phyloP scores from a whole-genome alignment of 2,888 invertebrate genomes.

The Fabriciana adippe region DNA sequence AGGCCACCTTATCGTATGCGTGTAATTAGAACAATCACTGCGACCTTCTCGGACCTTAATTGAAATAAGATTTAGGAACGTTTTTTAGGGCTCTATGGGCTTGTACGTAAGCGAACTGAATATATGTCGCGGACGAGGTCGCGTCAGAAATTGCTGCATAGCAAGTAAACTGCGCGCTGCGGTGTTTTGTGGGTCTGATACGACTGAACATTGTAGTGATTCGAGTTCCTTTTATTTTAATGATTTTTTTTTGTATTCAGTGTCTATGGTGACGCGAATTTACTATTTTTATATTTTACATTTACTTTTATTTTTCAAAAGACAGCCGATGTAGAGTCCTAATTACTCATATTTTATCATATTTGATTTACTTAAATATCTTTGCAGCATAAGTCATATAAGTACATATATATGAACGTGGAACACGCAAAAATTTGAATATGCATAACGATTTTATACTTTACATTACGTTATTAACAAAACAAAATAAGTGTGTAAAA shows the following conservation, averaged over 20 bases:
- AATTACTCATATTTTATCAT: background rate
- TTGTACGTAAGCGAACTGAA: conserved; percentile 51
- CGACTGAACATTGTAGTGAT: conserved; percentile 36
- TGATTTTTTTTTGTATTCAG: conserved; percentile 23
- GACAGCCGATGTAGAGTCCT: too few species aligned
- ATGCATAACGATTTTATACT: conserved; percentile 24
- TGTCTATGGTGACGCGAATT: conserved; percentile 7
- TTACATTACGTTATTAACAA: conserved; percentile 21
- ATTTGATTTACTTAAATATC: background rate
- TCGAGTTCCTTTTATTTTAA: conserved; percentile 24
- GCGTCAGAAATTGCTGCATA: conserved; percentile 77
- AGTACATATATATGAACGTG: background rate
- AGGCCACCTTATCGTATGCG: conserved; percentile 69
- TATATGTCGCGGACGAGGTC: conserved; percentile 67
- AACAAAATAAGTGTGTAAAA: conserved; percentile 26
- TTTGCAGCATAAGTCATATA: conserved; percentile 6
- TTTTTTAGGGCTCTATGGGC: conserved; percentile 48
- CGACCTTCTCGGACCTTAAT: conserved; percentile 21
- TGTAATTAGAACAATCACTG: conserved; percentile 57
- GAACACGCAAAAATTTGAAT: conserved; percentile 28
- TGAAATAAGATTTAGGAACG: conserved; percentile 43
- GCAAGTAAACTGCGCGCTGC: conserved; percentile 75
- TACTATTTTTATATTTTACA: conserved; percentile 8
- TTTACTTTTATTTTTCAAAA: too few species aligned
- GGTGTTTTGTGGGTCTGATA: conserved; percentile 74